These are phyloP conservation scores for Desoria tigrina DNA, from an alignment of 2,888 invertebrate genomes.

Conservation along the genomic window DNA sequence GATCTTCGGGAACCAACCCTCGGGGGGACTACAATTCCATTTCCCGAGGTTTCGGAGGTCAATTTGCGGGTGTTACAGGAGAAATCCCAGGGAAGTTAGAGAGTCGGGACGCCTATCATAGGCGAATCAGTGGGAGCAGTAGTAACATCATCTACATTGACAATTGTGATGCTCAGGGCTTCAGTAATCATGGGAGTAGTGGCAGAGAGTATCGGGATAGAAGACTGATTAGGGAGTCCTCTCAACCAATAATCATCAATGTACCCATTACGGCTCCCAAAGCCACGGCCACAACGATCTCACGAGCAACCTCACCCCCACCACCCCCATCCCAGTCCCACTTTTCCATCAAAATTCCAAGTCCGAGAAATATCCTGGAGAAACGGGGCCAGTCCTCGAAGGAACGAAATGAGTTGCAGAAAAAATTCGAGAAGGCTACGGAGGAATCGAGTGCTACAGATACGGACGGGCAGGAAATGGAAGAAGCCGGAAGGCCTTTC, in stretches of 20 bases:
- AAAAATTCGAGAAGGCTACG: background rate
- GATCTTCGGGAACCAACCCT: conserved; percentile 40
- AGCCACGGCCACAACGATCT: conserved; percentile 20
- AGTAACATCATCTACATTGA: conserved; percentile 10
- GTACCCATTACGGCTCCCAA: conserved; percentile 19
- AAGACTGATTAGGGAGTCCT: conserved; percentile 13
- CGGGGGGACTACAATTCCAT: conserved; percentile 41
- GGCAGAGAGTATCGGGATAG: conserved; percentile 2
- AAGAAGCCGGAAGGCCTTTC: background rate
- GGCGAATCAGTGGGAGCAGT: conserved; percentile 6
- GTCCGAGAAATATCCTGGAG: background rate
- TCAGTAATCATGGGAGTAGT: background rate
- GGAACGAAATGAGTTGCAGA: background rate
- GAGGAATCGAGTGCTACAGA: background rate
- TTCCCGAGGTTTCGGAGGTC: background rate
- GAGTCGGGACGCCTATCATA: conserved; percentile 2
- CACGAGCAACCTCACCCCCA: conserved; percentile 15
- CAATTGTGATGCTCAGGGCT: background rate
- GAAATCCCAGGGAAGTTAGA: no score
- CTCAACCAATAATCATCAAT: conserved; percentile 15
- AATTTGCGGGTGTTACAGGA: no score
- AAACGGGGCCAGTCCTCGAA: background rate
- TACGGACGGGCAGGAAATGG: background rate
- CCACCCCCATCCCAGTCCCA: conserved; percentile 1
- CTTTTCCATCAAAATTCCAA: background rate